Percentiles rank a stretch among this genome's conserved stretches.
Conservation (phyloP, 2,113 vertebrate species). For the Regulus satrapa region DNA sequence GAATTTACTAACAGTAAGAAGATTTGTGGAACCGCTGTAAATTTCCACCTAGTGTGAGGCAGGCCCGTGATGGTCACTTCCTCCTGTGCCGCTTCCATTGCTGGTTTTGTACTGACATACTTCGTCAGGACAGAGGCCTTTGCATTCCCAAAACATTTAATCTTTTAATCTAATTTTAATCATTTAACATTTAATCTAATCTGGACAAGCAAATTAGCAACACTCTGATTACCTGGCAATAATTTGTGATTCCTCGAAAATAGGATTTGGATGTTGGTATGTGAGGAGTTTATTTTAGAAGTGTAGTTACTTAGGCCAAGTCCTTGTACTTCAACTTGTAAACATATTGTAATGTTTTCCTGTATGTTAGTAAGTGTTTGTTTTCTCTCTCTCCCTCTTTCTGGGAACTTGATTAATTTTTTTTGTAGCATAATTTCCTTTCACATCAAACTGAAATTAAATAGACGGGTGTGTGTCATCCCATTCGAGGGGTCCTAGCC, state of each 20-base stretch:
- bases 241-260: background rate
- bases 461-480: fast-evolving
- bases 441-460: background rate
- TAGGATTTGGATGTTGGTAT: background rate
- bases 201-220: background rate
- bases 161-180: background rate
- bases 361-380: background rate
- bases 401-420: background rate
- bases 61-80: background rate
- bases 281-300: background rate
- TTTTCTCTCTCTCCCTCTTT: background rate
- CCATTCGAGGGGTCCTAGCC: background rate
- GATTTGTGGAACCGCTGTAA: conserved; percentile 44
- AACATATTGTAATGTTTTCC: background rate
- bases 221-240: background rate
- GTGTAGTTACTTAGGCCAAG: background rate
- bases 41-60: background rate
- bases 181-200: background rate
- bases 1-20: conserved; percentile 52
- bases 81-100: background rate
- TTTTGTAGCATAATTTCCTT: background rate
- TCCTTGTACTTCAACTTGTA: background rate
- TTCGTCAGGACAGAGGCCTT: background rate
- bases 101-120: background rate
- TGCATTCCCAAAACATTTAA: background rate